Conservation (phyloP, 1,140 invertebrate genomes). For the Mercenaria mercenaria region DNA sequence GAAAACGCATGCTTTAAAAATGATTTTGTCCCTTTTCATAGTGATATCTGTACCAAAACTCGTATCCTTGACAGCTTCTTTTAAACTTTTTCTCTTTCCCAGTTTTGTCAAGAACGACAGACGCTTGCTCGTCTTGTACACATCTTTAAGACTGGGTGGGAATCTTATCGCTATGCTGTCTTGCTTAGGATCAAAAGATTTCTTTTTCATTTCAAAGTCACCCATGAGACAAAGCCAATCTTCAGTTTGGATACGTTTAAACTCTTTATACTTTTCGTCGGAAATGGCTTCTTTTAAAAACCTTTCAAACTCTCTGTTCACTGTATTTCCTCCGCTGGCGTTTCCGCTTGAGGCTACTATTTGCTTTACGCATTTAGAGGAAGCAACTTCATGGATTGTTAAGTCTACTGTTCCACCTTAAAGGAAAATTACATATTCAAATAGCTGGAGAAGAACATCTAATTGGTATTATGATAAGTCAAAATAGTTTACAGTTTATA, state of each 20-base stretch:
- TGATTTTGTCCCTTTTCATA: neutral
- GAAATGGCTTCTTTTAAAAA: neutral
- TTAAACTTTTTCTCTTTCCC: no score
- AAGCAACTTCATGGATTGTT: neutral
- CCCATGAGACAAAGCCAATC: neutral
- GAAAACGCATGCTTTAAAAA: neutral
- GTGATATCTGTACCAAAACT: neutral
- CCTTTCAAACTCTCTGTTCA: neutral
- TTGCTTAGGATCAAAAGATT: neutral
- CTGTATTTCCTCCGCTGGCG: neutral
- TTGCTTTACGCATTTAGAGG: neutral
- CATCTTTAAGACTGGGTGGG: neutral
- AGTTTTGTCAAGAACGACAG: no score
- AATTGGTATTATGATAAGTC: no score
- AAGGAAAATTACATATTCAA: no score
- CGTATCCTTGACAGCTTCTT: neutral
- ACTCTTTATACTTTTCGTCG: neutral
- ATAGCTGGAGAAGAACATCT: no score
- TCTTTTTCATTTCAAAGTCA: constrained; percentile 11
- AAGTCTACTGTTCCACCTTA: neutral
- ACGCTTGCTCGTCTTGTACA: neutral
- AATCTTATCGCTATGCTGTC: neutral
- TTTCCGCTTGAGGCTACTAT: neutral
- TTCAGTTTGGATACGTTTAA: neutral
- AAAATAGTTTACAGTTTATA: no score